Conservation (phyloP, 2,113 vertebrate genomes). For the Myocastor coypus region DNA sequence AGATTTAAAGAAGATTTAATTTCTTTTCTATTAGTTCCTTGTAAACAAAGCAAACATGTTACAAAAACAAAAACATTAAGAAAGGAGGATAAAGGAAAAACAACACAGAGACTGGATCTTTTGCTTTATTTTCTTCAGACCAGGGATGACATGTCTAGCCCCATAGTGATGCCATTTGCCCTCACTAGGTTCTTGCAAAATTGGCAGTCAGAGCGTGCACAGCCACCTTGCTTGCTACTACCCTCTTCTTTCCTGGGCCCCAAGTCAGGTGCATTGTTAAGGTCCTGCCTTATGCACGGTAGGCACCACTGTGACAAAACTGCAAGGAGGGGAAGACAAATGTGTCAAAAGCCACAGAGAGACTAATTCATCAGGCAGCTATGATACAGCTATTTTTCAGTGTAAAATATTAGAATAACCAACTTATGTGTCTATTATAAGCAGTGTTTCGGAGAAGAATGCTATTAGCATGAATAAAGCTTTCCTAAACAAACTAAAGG, state of each 20-base stretch:
- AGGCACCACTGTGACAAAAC: neutral
- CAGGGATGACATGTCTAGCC: neutral
- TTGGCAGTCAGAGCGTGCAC: rapidly evolving
- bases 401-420: neutral
- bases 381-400: neutral
- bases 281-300: neutral
- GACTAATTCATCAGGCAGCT: neutral
- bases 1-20: conserved; percentile 80
- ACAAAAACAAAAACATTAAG: conserved; percentile 44
- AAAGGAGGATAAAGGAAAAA: neutral
- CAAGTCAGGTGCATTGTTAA: conserved; percentile 14
- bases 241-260: neutral
- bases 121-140: neutral
- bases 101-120: neutral
- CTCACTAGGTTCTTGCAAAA: neutral
- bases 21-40: conserved; percentile 83
- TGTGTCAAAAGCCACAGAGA: neutral
- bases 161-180: neutral
- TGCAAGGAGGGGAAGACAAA: neutral
- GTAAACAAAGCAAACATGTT: conserved; percentile 83
- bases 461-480: neutral
- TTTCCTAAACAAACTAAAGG: neutral
- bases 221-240: no score
- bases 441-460: neutral
- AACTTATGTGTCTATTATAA: neutral